Conservation (phyloP, 2,113 vertebrate genomes). For the Patagioenas fasciata region DNA sequence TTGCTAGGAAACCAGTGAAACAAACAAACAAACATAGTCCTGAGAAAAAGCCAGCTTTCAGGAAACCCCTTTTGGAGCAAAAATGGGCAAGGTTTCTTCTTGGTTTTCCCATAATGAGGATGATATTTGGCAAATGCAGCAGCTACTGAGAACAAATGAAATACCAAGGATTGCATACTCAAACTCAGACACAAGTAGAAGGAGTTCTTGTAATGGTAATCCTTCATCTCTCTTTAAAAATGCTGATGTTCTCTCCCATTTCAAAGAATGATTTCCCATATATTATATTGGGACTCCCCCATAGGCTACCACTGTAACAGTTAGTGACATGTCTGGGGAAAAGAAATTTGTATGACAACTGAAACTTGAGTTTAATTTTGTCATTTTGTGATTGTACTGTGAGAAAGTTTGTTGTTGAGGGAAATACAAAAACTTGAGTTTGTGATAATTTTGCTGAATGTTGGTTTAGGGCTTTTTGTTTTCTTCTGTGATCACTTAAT, state of each 20-base stretch:
- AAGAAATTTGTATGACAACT: background rate
- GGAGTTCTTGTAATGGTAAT: background rate
- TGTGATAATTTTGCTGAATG: background rate
- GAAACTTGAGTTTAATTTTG: background rate
- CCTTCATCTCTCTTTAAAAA: background rate
- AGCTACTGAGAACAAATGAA: background rate
- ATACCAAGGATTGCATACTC: background rate
- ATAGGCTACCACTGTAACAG: background rate
- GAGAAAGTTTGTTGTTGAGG: background rate
- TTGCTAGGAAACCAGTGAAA: constrained; percentile 49
- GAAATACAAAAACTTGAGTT: background rate
- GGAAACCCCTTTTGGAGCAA: background rate
- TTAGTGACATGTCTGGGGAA: background rate
- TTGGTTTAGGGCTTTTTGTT: background rate
- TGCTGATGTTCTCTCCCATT: background rate
- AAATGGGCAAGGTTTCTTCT: background rate
- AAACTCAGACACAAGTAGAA: background rate
- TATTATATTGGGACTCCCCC: background rate
- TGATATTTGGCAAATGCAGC: background rate
- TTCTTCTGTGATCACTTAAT: background rate
- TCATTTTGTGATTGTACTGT: background rate
- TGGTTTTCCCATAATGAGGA: background rate
- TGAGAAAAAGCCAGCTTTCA: constrained; percentile 1
- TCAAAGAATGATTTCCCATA: background rate
- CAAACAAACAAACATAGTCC: background rate